Base-by-base conservation (phyloP, 2,797 vertebrate species). In the Pempheris klunzingeri region DNA sequence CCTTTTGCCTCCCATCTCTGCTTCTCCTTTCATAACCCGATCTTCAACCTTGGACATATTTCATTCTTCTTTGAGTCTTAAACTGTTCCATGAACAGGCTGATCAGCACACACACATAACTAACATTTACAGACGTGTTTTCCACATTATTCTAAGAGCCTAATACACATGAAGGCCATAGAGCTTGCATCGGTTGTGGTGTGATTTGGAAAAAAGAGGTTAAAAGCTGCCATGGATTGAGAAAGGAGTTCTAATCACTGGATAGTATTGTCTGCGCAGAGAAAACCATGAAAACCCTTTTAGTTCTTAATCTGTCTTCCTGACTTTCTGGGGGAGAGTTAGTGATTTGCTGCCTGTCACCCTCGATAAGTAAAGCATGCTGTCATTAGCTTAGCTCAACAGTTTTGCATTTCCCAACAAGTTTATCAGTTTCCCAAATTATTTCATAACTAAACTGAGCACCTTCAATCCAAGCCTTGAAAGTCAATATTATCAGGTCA, bases 341-440 rank as follows among this genome's bases (percentile, higher is more conserved):
- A 17, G 7, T 24, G 30, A 66, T 61, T 34, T 34, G 30, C 13
- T 65, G 13, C 46, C 34, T 69, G 52, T 73, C 38, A 53, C 26
- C 8, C 32, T 46, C 4, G n/a, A 32, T 46, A 22, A 66, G 46
- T 47, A 63, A 64, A 26, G 28, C n/a, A 22, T 4, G 22, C 53
- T 46, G 24, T 36, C 22, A 76, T 69, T 63, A 39, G 8, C 2
- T 9, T 2, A 0, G 30, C 13, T 66, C 11, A 39, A 18, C 50
- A 49, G 63, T 55, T 22, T 28, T 15, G 10, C 2, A 34, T 47
- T 28, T 59, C 32, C 26, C 2, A 43, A 64, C n/a, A 53, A 44
- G 17, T 47, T n/a, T 18, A 60, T 44, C 4, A 38, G 15, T 44
- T 47, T 55, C 11, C 30, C 0, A 1, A 13, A 63, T 38, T 1